Evolutionary conservation across 2,113 vertebrate genomes (phyloP), one percentile per base, ranked within the genome.

Genomic region (Atractosteus spatula): DNA sequence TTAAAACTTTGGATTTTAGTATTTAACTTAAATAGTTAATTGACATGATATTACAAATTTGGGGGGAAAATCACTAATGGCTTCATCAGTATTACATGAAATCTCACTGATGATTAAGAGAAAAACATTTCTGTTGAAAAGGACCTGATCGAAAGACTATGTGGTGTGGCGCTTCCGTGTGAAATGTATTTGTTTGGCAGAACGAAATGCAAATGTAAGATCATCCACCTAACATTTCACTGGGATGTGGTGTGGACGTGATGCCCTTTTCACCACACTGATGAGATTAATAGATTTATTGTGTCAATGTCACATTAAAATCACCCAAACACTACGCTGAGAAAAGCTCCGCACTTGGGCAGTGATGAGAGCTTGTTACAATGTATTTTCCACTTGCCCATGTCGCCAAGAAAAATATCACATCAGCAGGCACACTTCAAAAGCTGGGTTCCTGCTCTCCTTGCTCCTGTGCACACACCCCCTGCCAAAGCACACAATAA

Each of bases 391-490:
- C 92, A 89, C 79, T 69, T 0, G 70, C 16, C 61, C 43, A 65
- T 77, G 86, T 68, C 55, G 93, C 94, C 94, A 96, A 96, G 85
- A 91, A 93, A 91, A 95, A 94, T 88, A 93, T 89, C 87, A 88
- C 91, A 91, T 87, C 88, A 90, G 84, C 84, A 82, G 71, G 74
- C 83, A 82, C 85, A 92, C 92, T 92, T 95, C 93, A 94, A 94
- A 95, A 92, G 70, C 62, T 73, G 66, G 80, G 80, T 66, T 76
- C 71, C 80, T 82, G 71, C 81, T 74, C 79, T 80, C 85, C 70
- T 83, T 79, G 88, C 92, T 94, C 90, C 92, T 84, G 90, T 91
- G 91, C 89, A 89, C 84, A 88, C 82, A 55, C 69, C 76, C 47
- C 54, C 78, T 88, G 92, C 88, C 92, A 92, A 90, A 87, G 82